Evolutionary conservation across 2,797 vertebrate species (phyloP).

Genomic region (Hypotaenidia okinawae): DNA sequence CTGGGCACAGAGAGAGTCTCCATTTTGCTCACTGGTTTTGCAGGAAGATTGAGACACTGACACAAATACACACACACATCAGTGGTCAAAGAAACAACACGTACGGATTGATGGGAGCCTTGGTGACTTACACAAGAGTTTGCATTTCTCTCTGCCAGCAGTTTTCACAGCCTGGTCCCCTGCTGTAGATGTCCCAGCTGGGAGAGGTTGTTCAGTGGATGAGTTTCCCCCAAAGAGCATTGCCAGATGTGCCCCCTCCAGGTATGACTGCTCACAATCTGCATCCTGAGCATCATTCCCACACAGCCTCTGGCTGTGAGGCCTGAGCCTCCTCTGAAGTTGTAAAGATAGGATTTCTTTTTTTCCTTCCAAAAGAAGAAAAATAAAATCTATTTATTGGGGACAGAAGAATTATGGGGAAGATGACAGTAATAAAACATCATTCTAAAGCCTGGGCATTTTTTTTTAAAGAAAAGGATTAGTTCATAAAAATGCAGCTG

Average conservation of each 20-base stretch:
- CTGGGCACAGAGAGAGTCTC: not conserved
- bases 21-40: not conserved
- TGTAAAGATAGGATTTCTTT: not conserved
- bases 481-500: conserved; percentile 73
- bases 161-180: not conserved
- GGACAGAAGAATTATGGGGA: conserved; percentile 59
- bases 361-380: not conserved
- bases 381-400: conserved; percentile 44
- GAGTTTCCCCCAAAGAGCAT: not conserved
- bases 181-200: not conserved
- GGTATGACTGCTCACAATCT: not conserved
- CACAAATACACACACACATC: not conserved
- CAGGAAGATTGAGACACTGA: not conserved
- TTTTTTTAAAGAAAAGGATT: conserved; percentile 65
- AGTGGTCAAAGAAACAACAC: not conserved
- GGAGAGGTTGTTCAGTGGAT: not conserved
- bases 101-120: not conserved
- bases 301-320: conserved; percentile 27
- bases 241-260: conserved; percentile 14
- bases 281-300: not conserved
- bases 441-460: conserved; percentile 21
- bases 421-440: conserved; percentile 65
- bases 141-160: not conserved
- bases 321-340: not conserved
- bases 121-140: not conserved